Evolutionary conservation across 2,888 invertebrate species (phyloP), one percentile per base, ranked within the genome.

Genomic region (Eilema sororculum): DNA sequence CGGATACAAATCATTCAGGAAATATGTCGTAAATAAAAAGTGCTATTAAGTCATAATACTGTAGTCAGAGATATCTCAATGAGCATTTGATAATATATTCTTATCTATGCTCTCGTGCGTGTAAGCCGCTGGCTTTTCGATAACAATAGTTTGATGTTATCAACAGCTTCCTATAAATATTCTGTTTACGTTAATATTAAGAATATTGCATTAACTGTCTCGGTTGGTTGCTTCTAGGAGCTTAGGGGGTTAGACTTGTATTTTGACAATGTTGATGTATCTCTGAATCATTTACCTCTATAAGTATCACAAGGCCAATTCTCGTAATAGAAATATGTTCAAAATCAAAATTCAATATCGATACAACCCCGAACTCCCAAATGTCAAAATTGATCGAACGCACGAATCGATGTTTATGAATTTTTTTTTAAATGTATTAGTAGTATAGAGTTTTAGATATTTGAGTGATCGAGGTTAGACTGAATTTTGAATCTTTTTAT

Each of bases 71-170:
- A 24, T 65, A 30, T 65, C 24, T 33, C 41, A 41, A 59, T 57
- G 41, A 59, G 10, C 30, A 60, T 22, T 9, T 62, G 37, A 68
- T 57, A 68, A 68, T 13, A 37, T 52, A 30, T 52, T 64, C 59
- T 72, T 77, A 56, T 13, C n/a, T 41, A 25, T 65, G 22, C n/a
- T 73, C 22, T 63, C 41, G 60, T 68, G 13, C 33, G 70, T 73
- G 69, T 78, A 80, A 73, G 66, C 52, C 59, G 57, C 60, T 72
- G 72, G 59, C 28, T 64, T 58, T 6, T 41, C n/a, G 79, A 78
- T 79, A 78, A 22, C 58, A 59, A 20, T 71, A 61, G 73, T 72
- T 65, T 66, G n/a, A 33, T 59, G 20, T 33, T 78, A 78, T 70
- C 78, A 63, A 28, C 61, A 41, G n/a, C 41, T 41, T 25, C 46